These are phyloP conservation scores for Leistus spinibarbis DNA, from an alignment of 2,888 invertebrate species.

Conservation along the genomic window DNA sequence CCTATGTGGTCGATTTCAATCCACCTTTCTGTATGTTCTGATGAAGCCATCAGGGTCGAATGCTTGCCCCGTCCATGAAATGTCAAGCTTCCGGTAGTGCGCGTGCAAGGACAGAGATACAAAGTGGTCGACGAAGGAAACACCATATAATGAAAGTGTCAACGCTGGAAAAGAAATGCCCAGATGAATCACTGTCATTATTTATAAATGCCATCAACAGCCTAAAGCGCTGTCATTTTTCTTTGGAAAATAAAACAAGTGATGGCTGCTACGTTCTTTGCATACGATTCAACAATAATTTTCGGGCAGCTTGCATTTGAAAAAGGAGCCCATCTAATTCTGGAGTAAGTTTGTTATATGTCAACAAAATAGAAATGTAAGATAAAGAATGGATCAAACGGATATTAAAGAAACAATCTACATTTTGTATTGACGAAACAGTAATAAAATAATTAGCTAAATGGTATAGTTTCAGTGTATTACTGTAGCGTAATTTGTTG, in stretches of 20 bases:
- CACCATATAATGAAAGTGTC: conserved; percentile 33
- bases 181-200: conserved; percentile 35
- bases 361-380: too few species aligned
- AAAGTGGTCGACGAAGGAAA: conserved; percentile 20
- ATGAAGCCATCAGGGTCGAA: not conserved
- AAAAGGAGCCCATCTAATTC: too few species aligned
- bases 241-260: not conserved
- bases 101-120: not conserved
- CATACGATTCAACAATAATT: not conserved
- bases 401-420: too few species aligned
- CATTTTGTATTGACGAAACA: too few species aligned
- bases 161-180: conserved; percentile 30
- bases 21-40: not conserved
- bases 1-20: too few species aligned
- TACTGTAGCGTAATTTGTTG: too few species aligned
- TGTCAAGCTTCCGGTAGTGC: not conserved
- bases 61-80: not conserved
- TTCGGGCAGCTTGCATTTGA: not conserved
- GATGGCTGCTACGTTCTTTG: not conserved
- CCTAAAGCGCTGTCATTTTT: not conserved
- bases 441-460: too few species aligned
- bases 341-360: too few species aligned
- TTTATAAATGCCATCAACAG: conserved; percentile 31
- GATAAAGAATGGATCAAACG: too few species aligned
- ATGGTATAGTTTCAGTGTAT: too few species aligned